phyloP scores from a whole-genome alignment of 2,888 invertebrate genomes.

The Pristionchus fissidentatus region DNA sequence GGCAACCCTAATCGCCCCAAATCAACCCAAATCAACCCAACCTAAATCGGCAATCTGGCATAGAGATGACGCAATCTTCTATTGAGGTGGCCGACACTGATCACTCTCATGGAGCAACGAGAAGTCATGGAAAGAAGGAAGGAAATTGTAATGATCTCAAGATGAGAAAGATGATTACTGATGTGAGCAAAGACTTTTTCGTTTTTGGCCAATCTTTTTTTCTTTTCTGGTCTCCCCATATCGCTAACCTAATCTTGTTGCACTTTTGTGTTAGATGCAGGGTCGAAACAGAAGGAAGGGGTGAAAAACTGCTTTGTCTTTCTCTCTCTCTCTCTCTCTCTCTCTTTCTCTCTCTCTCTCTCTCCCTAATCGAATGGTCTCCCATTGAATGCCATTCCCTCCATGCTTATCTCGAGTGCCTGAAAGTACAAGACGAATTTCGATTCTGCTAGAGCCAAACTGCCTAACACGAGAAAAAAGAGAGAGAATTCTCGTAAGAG shows the following conservation, averaged over 20 bases:
- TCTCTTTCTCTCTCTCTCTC: background rate
- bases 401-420: background rate
- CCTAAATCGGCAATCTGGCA: background rate
- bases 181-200: constrained; percentile 48
- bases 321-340: background rate
- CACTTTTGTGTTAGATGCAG: constrained; percentile 22
- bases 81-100: background rate
- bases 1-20: too few relatives aligned
- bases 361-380: constrained; percentile 2
- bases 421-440: too few relatives aligned
- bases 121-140: constrained; percentile 6
- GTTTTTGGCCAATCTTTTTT: too few relatives aligned
- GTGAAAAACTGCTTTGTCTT: constrained; percentile 24
- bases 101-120: background rate
- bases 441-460: constrained; percentile 8
- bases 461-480: background rate
- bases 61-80: background rate
- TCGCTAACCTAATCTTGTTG: background rate
- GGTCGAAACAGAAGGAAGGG: constrained; percentile 4
- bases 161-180: constrained; percentile 54
- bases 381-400: background rate
- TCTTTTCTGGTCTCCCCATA: too few relatives aligned
- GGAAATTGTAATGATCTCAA: constrained; percentile 60
- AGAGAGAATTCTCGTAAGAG: constrained; percentile 17
- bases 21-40: too few relatives aligned